These are phyloP conservation scores for Polypedilum pembai DNA, from an alignment of 1,140 invertebrate genomes.

Conservation along the genomic window DNA sequence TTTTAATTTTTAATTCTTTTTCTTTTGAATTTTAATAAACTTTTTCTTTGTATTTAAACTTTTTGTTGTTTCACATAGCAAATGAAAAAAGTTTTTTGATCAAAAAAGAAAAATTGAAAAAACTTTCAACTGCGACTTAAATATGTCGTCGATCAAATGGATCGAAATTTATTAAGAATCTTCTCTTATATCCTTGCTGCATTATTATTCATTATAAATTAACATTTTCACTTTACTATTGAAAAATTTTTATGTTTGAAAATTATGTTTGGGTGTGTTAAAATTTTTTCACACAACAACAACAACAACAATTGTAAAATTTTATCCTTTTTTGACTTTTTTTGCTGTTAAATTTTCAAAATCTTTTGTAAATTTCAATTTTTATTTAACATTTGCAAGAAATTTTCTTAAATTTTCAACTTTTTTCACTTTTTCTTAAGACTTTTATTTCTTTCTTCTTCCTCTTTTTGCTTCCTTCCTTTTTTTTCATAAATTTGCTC, in stretches of 20 bases:
- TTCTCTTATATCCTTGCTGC: constrained; percentile 26
- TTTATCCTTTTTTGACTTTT: not conserved
- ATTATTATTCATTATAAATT: not conserved
- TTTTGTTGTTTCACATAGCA: not conserved
- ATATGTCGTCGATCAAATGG: not conserved
- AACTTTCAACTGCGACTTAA: not conserved
- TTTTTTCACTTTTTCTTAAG: not conserved
- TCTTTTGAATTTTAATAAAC: not conserved
- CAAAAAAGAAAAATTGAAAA: not conserved
- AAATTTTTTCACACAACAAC: constrained; percentile 21
- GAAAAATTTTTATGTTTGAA: not conserved
- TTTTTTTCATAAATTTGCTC: not conserved
- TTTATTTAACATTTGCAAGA: not conserved
- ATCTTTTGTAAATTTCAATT: not conserved
- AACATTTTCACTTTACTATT: not conserved
- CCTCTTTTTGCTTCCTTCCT: not conserved
- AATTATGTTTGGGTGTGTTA: not conserved
- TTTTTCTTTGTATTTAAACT: not conserved
- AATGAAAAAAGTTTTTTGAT: not conserved
- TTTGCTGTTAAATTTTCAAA: not conserved
- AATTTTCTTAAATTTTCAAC: not conserved
- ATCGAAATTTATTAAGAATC: not conserved
- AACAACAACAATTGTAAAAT: not conserved
- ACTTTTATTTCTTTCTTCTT: not conserved
- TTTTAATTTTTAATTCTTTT: not conserved